Evolutionary conservation across 2,888 invertebrate species (phyloP), one percentile per base, ranked within the genome.

Genomic region (Anoplius nigerrimus): DNA sequence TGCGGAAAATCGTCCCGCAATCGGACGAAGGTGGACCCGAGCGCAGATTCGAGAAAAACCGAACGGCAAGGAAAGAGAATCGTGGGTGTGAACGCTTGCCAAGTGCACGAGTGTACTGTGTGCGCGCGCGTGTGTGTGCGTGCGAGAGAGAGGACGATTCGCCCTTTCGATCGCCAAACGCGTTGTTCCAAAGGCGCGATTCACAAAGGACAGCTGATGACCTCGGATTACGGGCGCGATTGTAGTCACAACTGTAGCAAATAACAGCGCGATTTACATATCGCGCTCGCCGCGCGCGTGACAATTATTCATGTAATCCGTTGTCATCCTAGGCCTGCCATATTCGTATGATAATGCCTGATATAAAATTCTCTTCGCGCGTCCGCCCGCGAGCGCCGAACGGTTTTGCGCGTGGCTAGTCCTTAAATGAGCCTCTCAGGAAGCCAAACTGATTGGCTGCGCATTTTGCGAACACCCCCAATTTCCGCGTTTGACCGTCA

Each of bases 261-360:
- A 74, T 72, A 72, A 75, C 72, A 57, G 58, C 71, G 72, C 71
- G 34, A 75, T 75, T 75, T 75, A 71, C 75, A 75, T 75, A 75
- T 71, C 74, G 72, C 72, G 62, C 59, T 69, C 54, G 66, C 59
- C 18, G 56, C 45, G 66, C 72, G 60, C 66, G 76, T 70, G 78
- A 79, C 74, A 72, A 76, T 79, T 79, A 78, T 78, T 78, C 71
- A 67, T 75, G 72, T 79, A 70, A 79, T 79, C 70, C 68, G 74
- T 70, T 79, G 76, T 75, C 78, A 73, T 78, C 68, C 66, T 71
- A 67, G 74, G 65, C 64, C 68, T 66, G 69, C 79, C 69, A 79
- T 78, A 79, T 72, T 74, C 76, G 66, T 76, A 79, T 79, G 79
- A 76, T 78, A 78, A 78, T 78, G 74, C 67, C 70, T 71, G 76